phyloP scores from a whole-genome alignment of 2,113 vertebrate species.

The Dolichallabes microphthalmus region DNA sequence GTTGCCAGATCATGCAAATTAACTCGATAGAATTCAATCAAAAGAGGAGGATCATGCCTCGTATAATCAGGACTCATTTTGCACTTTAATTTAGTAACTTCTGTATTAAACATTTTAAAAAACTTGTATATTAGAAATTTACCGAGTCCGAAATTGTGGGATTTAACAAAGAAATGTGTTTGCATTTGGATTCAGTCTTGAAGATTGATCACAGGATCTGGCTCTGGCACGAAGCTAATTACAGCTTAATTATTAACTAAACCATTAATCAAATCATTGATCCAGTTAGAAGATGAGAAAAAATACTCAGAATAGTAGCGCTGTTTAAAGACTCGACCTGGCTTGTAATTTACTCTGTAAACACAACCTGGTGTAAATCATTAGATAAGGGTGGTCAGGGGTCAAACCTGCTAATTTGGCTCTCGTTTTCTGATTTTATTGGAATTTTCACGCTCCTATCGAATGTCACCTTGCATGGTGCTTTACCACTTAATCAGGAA shows the following conservation, averaged over 20 bases:
- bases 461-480: not conserved
- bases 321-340: not conserved
- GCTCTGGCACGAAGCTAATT: not conserved
- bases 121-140: not conserved
- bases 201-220: slow-evolving; percentile 24
- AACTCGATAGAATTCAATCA: too few species aligned
- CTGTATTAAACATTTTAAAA: too few species aligned
- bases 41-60: too few species aligned
- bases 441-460: not conserved
- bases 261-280: slow-evolving; percentile 20
- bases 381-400: not conserved
- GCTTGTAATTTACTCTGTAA: not conserved
- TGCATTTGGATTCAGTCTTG: not conserved
- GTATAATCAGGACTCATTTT: too few species aligned
- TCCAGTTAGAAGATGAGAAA: not conserved
- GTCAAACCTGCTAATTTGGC: not conserved
- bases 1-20: too few species aligned
- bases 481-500: not conserved
- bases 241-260: slow-evolving; percentile 26
- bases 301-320: not conserved
- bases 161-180: not conserved
- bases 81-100: too few species aligned
- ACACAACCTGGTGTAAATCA: not conserved
- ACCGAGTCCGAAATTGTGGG: not conserved
- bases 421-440: not conserved